Evolutionary conservation across 2,113 vertebrate genomes (phyloP).

Genomic region (Erpornis zantholeuca): DNA sequence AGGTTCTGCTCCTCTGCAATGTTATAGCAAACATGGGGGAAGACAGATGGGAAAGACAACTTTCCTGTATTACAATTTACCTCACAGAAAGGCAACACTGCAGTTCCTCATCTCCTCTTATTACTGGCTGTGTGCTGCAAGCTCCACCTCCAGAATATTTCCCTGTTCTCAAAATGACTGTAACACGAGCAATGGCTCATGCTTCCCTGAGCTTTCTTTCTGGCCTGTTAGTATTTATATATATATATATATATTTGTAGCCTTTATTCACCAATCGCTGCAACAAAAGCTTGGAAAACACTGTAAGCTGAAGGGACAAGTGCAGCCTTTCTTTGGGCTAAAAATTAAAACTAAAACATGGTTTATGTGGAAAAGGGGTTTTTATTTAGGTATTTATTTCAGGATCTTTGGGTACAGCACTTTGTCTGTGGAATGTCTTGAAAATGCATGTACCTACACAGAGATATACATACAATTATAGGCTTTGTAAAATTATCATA

Average conservation of each 20-base stretch:
- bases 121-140: background rate
- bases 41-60: background rate
- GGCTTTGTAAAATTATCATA: too few species aligned
- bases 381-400: too few species aligned
- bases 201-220: background rate
- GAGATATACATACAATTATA: too few species aligned
- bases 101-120: background rate
- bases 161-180: background rate
- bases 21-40: background rate
- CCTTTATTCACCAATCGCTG: background rate
- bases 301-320: background rate
- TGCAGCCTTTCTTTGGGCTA: too few species aligned
- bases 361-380: too few species aligned
- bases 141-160: background rate
- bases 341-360: too few species aligned
- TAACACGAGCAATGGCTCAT: background rate
- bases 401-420: too few species aligned
- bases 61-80: background rate
- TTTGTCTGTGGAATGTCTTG: too few species aligned
- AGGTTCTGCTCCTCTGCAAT: background rate
- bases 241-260: too few species aligned
- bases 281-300: background rate
- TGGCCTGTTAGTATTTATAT: background rate
- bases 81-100: background rate
- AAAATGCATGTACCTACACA: too few species aligned